Conservation (phyloP, 2,888 invertebrate genomes). For the Catocala sponsa region DNA sequence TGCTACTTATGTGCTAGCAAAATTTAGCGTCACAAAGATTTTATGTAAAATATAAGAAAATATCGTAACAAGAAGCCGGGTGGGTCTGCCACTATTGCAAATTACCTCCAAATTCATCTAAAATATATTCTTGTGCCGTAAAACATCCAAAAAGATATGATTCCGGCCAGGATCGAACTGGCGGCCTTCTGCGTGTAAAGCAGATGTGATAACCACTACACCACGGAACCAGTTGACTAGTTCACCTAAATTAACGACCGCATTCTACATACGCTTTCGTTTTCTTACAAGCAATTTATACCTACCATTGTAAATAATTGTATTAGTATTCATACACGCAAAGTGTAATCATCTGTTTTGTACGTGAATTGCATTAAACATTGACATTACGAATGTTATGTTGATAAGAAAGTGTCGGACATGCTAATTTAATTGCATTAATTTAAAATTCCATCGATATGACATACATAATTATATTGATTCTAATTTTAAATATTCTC, state of each 20-base stretch:
- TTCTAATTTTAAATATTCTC: background rate
- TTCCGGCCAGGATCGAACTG: conserved; percentile 87
- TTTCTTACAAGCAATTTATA: conserved; percentile 12
- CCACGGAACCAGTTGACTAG: conserved; percentile 89
- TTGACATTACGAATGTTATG: conserved; percentile 32
- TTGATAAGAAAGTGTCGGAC: conserved; percentile 30
- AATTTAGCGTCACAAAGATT: too few species aligned
- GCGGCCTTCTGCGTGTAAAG: conserved; percentile 89
- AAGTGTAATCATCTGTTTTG: conserved; percentile 26
- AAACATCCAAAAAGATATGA: conserved; percentile 66
- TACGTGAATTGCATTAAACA: conserved; percentile 26
- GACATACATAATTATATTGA: background rate
- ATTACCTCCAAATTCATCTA: background rate
- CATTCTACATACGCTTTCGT: conserved; percentile 29
- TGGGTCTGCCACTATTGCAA: background rate
- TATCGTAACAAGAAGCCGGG: too few species aligned
- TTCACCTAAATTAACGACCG: conserved; percentile 1
- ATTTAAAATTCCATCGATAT: conserved; percentile 4
- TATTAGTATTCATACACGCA: conserved; percentile 14
- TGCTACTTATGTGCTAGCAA: too few species aligned
- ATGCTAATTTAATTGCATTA: conserved; percentile 13
- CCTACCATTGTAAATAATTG: conserved; percentile 11
- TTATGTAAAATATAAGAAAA: background rate
- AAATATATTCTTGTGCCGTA: conserved; percentile 4
- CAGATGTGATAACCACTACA: conserved; percentile 97